Evolutionary conservation across 1,140 invertebrate genomes (phyloP).

Genomic region (Leptinotarsa texana): DNA sequence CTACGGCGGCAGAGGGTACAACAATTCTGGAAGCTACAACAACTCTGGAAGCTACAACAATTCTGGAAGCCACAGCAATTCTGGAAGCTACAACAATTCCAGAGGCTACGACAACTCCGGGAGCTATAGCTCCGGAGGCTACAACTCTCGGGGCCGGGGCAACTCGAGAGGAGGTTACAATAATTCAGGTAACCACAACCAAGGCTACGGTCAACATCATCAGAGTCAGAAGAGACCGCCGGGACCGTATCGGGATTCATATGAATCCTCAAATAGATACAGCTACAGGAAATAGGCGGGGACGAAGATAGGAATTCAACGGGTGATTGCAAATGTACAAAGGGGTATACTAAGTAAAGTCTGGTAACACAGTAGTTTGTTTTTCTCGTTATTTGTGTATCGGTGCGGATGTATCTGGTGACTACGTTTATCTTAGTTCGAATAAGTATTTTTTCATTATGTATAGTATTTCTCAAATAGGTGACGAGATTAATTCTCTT

Average conservation of each 20-base stretch:
- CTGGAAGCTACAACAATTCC: neutral
- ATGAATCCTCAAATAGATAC: constrained; percentile 40
- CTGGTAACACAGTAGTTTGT: no score
- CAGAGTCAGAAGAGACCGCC: constrained; percentile 34
- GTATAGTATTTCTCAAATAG: no score
- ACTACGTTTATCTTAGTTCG: no score
- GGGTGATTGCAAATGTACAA: no score
- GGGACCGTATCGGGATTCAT: constrained; percentile 48
- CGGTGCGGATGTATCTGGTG: no score
- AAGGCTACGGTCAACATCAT: neutral
- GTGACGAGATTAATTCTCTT: no score
- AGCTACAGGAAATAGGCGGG: neutral
- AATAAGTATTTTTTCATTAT: no score
- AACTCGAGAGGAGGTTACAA: neutral
- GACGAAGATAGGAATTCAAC: neutral
- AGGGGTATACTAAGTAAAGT: no score
- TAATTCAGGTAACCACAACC: constrained; percentile 20
- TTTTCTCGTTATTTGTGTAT: no score
- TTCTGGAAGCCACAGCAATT: no score
- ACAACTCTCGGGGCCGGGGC: neutral
- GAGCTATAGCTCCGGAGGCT: neutral
- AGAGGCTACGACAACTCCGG: neutral
- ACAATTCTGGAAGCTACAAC: neutral
- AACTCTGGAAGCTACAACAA: no score
- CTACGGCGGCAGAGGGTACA: no score